phyloP scores from a whole-genome alignment of 2,797 vertebrate species.

The Acanthurus leucopareius region DNA sequence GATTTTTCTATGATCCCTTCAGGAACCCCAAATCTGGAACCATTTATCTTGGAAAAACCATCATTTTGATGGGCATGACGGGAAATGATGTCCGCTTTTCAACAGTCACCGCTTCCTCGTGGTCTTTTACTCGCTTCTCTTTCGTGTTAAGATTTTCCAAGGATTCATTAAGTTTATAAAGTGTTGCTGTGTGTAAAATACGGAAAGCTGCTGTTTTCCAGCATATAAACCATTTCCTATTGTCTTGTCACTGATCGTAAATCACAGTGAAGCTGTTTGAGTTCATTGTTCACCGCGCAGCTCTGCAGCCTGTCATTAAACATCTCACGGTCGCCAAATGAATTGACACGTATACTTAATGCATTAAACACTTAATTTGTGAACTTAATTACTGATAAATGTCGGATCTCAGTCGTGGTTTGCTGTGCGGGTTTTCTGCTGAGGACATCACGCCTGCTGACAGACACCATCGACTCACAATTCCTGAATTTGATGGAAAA shows the following conservation, averaged over 20 bases:
- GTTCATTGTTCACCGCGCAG: background rate
- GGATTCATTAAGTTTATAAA: background rate
- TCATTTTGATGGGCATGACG: background rate
- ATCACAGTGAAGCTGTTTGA: background rate
- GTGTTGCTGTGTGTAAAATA: background rate
- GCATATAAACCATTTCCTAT: background rate
- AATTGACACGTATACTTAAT: background rate
- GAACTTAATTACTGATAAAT: rapidly evolving
- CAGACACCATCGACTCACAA: background rate
- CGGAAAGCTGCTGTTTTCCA: background rate
- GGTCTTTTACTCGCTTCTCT: background rate
- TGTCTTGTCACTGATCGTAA: too few species aligned
- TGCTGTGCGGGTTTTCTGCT: too few species aligned
- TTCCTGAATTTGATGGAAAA: background rate
- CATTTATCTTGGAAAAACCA: background rate
- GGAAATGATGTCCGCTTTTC: background rate
- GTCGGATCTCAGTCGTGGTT: background rate
- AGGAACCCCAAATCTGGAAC: too few species aligned
- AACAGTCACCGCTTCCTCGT: background rate
- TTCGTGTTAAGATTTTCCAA: background rate
- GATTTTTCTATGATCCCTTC: too few species aligned
- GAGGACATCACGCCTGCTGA: background rate
- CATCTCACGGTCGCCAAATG: too few species aligned
- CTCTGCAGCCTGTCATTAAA: background rate
- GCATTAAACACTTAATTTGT: background rate